These are phyloP conservation scores for Geotrupes spiniger DNA, from an alignment of 2,888 invertebrate genomes.

Conservation along the genomic window DNA sequence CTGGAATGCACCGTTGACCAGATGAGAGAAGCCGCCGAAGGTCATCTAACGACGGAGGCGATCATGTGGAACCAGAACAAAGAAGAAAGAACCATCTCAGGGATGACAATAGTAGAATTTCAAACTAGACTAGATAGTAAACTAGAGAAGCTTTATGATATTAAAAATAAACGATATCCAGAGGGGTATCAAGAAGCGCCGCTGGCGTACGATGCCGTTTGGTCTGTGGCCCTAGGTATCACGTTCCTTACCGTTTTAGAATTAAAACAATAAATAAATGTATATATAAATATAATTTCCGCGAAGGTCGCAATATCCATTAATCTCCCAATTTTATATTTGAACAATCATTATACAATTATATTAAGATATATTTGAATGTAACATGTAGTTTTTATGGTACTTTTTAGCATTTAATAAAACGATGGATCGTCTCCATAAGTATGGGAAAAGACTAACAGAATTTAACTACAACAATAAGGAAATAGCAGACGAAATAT, in stretches of 20 bases:
- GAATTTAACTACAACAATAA: constrained; percentile 96
- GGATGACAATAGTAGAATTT: constrained; percentile 93
- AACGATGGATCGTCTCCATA: constrained; percentile 84
- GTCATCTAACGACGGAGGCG: constrained; percentile 97
- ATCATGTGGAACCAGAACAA: constrained; percentile 96
- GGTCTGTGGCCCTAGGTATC: constrained; percentile 94
- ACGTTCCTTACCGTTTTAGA: neutral
- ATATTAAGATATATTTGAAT: no score
- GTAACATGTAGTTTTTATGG: no score
- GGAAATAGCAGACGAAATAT: constrained; percentile 92
- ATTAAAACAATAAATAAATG: neutral
- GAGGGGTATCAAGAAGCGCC: constrained; percentile 98
- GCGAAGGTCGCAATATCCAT: neutral
- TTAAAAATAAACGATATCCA: constrained; percentile 81
- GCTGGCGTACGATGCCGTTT: constrained; percentile 97
- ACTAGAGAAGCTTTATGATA: constrained; percentile 79
- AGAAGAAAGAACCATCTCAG: constrained; percentile 88
- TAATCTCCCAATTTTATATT: neutral
- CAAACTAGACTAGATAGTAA: constrained; percentile 78
- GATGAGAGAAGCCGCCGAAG: constrained; percentile 93
- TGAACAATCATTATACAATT: neutral
- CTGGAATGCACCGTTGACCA: constrained; percentile 91
- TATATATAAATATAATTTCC: no score
- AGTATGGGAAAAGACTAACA: constrained; percentile 79
- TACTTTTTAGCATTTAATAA: constrained; percentile 87